Percentiles rank a stretch among this genome's conserved stretches.
phyloP scores from a whole-genome alignment of 2,888 invertebrate species.

The Periphyllus acericola region DNA sequence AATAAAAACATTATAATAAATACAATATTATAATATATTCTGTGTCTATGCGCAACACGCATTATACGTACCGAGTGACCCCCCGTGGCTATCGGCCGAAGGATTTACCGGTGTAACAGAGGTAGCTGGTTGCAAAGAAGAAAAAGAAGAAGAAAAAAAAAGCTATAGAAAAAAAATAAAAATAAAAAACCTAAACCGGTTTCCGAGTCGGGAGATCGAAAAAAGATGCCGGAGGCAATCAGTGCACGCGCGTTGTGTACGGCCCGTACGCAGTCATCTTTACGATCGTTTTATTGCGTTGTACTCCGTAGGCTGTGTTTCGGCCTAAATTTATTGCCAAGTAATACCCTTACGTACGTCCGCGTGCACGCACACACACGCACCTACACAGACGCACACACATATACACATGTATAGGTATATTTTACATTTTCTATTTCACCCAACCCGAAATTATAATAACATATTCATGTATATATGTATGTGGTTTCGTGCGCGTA shows the following conservation, averaged over 20 bases:
- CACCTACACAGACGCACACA: not conserved
- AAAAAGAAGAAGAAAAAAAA: slow-evolving; percentile 38
- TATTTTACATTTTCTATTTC: not conserved
- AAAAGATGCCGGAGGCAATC: slow-evolving; percentile 38
- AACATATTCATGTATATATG: not conserved
- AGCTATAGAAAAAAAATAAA: slow-evolving; percentile 17
- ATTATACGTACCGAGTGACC: slow-evolving; percentile 3
- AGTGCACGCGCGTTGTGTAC: slow-evolving; percentile 11
- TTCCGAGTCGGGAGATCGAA: slow-evolving; percentile 42
- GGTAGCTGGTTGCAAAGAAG: slow-evolving; percentile 52
- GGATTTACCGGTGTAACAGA: slow-evolving; percentile 59
- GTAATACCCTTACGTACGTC: slow-evolving; percentile 4
- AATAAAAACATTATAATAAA: slow-evolving; percentile 23
- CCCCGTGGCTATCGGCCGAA: slow-evolving; percentile 47
- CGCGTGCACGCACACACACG: not conserved
- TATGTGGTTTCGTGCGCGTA: slow-evolving; percentile 19
- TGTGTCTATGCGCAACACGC: not conserved
- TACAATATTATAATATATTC: slow-evolving; percentile 39
- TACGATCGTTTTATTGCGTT: slow-evolving; percentile 60
- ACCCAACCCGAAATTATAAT: slow-evolving; percentile 23
- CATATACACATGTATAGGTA: not conserved
- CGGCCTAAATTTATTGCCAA: slow-evolving; percentile 39
- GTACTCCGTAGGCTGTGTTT: slow-evolving; percentile 32
- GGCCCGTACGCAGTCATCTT: slow-evolving; percentile 27
- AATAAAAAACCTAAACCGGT: slow-evolving; percentile 37